Evolutionary conservation across 2,113 vertebrate genomes (phyloP).

Genomic region (Prionailurus viverrinus): DNA sequence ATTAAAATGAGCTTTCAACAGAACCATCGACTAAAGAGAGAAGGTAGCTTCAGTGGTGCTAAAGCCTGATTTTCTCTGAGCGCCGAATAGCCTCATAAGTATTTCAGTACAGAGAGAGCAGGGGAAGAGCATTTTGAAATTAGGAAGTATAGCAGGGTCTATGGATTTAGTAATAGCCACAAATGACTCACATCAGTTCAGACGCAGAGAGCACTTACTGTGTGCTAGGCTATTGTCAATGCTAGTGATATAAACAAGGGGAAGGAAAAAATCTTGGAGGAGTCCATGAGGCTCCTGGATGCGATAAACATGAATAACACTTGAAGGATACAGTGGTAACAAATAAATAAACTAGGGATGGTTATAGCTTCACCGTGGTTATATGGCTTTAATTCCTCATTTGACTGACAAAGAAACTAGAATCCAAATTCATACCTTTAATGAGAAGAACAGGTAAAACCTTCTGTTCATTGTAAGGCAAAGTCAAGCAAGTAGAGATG

Average conservation of each 20-base stretch:
- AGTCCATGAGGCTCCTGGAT: not conserved
- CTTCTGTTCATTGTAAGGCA: not conserved
- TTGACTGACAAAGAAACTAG: not conserved
- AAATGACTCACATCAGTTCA: not conserved
- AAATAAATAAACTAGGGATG: not conserved
- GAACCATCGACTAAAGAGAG: slow-evolving; percentile 55
- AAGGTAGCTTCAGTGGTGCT: slow-evolving; percentile 28
- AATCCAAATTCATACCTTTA: not conserved
- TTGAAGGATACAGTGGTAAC: not conserved
- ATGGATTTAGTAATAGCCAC: not conserved
- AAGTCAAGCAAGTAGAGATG: not conserved
- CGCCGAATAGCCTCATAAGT: slow-evolving; percentile 46
- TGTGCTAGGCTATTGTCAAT: not conserved
- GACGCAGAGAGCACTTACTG: not conserved
- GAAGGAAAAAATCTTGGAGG: not conserved
- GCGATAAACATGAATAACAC: not conserved
- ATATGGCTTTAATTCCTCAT: not conserved
- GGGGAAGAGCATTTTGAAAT: not conserved
- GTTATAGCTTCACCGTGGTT: not conserved
- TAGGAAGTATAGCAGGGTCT: not conserved
- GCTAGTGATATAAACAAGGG: not conserved
- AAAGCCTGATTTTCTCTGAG: slow-evolving; percentile 63
- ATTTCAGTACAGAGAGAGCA: not conserved
- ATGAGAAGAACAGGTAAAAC: not conserved
- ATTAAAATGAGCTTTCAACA: slow-evolving; percentile 68